A percentile compares a stretch with the other conserved stretches of the same genome.
Evolutionary conservation across 2,113 vertebrate genomes (phyloP).

Genomic region (Ailurus styani): DNA sequence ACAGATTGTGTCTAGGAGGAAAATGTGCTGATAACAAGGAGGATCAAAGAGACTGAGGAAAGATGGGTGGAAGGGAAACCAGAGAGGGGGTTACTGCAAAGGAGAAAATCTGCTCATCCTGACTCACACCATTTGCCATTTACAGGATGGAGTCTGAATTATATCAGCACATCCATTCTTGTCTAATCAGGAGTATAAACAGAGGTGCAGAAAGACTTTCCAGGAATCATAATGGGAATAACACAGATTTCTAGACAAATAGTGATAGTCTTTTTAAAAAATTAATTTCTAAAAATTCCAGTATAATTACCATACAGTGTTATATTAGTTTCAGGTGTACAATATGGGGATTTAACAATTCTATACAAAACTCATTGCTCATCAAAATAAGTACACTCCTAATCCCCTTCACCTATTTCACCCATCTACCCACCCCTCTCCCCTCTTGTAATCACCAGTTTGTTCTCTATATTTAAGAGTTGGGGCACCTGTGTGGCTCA

Average conservation of each 20-base stretch:
- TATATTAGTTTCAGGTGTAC: background rate
- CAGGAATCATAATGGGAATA: background rate
- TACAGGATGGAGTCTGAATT: background rate
- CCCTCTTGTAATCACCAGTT: background rate
- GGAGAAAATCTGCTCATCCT: background rate
- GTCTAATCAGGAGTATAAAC: background rate
- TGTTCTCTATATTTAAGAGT: background rate
- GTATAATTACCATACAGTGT: background rate
- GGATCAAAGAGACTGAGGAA: background rate
- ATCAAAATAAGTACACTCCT: background rate
- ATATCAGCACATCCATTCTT: background rate
- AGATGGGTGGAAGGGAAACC: background rate
- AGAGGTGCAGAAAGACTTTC: background rate
- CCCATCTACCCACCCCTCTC: background rate
- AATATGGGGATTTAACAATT: background rate
- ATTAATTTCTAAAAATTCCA: background rate
- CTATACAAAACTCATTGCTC: background rate
- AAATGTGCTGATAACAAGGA: background rate
- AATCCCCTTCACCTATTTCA: background rate
- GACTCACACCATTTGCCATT: background rate
- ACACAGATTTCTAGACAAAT: background rate
- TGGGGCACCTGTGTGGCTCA: background rate
- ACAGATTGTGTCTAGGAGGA: background rate
- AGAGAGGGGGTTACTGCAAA: background rate
- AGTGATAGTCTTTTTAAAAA: background rate